Percentiles rank a stretch among this genome's conserved stretches.
Evolutionary conservation across 2,888 invertebrate species (phyloP).

Genomic region (Sesamia inferens): DNA sequence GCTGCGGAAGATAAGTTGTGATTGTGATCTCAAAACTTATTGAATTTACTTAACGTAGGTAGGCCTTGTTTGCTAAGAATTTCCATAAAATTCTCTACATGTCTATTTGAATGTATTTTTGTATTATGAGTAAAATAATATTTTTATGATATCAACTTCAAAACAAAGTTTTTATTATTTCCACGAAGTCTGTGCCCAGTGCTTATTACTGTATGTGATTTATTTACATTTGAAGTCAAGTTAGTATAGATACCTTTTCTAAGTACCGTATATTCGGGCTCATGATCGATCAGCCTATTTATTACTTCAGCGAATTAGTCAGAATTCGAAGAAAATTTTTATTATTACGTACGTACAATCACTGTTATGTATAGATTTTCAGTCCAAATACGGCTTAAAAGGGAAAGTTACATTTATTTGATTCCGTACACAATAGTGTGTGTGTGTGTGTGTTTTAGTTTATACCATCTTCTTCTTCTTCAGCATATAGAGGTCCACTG

Average conservation of each 20-base stretch:
- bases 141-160: not conserved
- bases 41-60: not conserved
- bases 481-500: no score
- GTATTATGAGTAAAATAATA: not conserved
- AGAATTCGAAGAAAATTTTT: not conserved
- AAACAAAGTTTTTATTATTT: not conserved
- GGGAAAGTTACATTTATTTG: not conserved
- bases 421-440: no score
- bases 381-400: not conserved
- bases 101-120: not conserved
- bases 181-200: not conserved
- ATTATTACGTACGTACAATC: not conserved
- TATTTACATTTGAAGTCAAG: slow-evolving; percentile 47
- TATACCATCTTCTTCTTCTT: no score
- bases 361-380: slow-evolving; percentile 2
- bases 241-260: slow-evolving; percentile 44
- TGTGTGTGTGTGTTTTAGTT: no score
- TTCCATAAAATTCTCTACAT: not conserved
- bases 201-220: slow-evolving; percentile 3
- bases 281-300: slow-evolving; percentile 20
- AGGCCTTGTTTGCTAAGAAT: not conserved
- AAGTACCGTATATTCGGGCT: slow-evolving; percentile 6
- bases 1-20: no score
- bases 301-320: slow-evolving; percentile 22
- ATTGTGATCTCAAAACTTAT: not conserved